Conservation (phyloP, 2,888 invertebrate species). For the Exocentrus adspersus region DNA sequence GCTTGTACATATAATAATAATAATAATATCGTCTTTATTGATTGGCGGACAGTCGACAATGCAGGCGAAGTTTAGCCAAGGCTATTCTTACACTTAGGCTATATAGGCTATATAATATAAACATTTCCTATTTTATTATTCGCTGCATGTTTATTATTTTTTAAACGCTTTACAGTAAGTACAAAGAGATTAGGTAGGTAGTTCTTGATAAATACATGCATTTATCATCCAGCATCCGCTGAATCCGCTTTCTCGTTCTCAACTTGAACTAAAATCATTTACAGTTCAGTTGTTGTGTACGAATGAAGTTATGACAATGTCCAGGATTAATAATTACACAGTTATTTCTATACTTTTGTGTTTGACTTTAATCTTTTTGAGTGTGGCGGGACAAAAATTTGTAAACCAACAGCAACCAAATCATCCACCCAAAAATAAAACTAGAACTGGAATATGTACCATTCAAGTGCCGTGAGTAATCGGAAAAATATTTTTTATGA, state of each 20-base stretch:
- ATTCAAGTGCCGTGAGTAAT: constrained; percentile 23
- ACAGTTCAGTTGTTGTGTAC: neutral
- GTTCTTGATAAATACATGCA: constrained; percentile 22
- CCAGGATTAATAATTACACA: neutral
- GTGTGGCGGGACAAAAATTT: constrained; percentile 5
- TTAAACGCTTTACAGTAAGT: neutral
- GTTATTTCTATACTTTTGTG: constrained; percentile 9
- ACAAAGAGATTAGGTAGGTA: constrained; percentile 20
- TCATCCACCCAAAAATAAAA: constrained; percentile 1
- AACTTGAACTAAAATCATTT: neutral
- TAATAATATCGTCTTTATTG: too few species aligned
- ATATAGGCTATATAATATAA: too few species aligned
- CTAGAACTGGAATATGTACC: constrained; percentile 17
- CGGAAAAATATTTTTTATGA: neutral
- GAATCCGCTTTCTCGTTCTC: constrained; percentile 18
- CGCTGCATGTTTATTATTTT: neutral
- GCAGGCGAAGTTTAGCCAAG: too few species aligned
- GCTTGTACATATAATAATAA: too few species aligned
- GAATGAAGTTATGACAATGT: constrained; percentile 2
- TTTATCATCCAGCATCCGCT: constrained; percentile 25
- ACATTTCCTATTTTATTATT: too few species aligned
- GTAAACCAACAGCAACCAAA: neutral
- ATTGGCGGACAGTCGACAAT: too few species aligned
- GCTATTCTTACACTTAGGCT: too few species aligned
- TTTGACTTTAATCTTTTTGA: neutral